Evolutionary conservation across 2,797 vertebrate species (phyloP).

Genomic region (Erpetoichthys calabaricus): DNA sequence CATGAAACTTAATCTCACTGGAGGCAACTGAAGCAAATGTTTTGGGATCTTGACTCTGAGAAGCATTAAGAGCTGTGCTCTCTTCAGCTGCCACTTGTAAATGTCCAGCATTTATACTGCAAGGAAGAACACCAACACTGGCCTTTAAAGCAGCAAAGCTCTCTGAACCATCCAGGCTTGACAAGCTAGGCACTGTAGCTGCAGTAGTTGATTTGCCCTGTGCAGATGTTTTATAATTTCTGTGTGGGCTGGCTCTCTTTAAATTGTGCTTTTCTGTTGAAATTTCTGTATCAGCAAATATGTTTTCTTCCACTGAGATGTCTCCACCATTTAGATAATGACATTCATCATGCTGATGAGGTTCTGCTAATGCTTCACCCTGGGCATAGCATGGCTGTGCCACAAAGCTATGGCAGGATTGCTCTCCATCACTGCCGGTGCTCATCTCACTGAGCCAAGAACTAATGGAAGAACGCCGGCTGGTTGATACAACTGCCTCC

Average conservation of each 20-base stretch:
- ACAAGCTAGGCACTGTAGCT: slow-evolving; percentile 55
- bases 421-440: slow-evolving; percentile 45
- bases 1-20: slow-evolving; percentile 68
- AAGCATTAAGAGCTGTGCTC: slow-evolving; percentile 27
- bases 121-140: slow-evolving; percentile 63
- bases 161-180: slow-evolving; percentile 44
- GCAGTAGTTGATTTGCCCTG: slow-evolving; percentile 55
- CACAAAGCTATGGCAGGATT: slow-evolving; percentile 61
- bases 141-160: slow-evolving; percentile 68
- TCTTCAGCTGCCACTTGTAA: slow-evolving; percentile 41
- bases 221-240: slow-evolving; percentile 52
- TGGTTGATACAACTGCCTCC: slow-evolving; percentile 46
- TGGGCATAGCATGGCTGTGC: slow-evolving; percentile 46
- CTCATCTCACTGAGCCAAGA: slow-evolving; percentile 70
- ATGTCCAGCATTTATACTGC: slow-evolving; percentile 64
- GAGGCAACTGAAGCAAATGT: slow-evolving; percentile 34
- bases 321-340: slow-evolving; percentile 38
- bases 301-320: slow-evolving; percentile 33
- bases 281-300: slow-evolving; percentile 40
- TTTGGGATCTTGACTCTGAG: slow-evolving; percentile 34
- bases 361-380: slow-evolving; percentile 73
- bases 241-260: slow-evolving; percentile 32
- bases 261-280: slow-evolving; percentile 32
- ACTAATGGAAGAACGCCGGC: slow-evolving; percentile 70
- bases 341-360: slow-evolving; percentile 35